These are phyloP conservation scores for Aurelia aurita complex sp. Pacific DNA, from an alignment of 30 jellyfish, hydroid and myxozoan genomes.

Conservation along the genomic window DNA sequence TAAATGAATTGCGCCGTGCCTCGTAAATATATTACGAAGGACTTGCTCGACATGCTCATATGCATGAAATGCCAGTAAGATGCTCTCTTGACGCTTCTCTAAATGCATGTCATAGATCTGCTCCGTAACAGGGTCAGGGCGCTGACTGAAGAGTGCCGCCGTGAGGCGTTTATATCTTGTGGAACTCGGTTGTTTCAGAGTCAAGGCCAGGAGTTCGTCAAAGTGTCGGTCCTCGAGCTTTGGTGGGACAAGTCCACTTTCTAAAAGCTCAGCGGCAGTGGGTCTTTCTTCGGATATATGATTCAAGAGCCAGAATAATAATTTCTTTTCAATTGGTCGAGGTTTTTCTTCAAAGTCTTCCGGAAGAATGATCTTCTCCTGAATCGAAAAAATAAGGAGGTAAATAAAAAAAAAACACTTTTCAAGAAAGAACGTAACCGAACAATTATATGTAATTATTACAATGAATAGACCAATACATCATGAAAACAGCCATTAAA, in stretches of 20 bases:
- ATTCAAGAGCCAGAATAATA: conserved; percentile 76
- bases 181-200: conserved; percentile 85
- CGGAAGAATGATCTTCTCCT: conserved; percentile 82
- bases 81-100: conserved; percentile 69
- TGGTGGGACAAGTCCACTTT: conserved; percentile 91
- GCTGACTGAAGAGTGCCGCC: conserved; percentile 79
- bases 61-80: conserved; percentile 46
- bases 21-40: conserved; percentile 45
- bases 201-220: conserved; percentile 81
- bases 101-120: conserved; percentile 75
- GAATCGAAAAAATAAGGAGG: too few relatives aligned
- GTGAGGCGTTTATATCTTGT: conserved; percentile 80
- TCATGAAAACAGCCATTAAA: too few relatives aligned
- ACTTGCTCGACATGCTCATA: conserved; percentile 70
- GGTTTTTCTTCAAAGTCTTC: conserved; percentile 77
- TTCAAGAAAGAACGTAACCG: too few relatives aligned
- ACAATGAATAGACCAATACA: too few relatives aligned
- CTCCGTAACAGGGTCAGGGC: conserved; percentile 80
- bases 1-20: conserved; percentile 80
- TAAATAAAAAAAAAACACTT: too few relatives aligned
- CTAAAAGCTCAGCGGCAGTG: conserved; percentile 81
- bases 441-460: too few relatives aligned
- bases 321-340: conserved; percentile 40
- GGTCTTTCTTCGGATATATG: conserved; percentile 92
- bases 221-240: conserved; percentile 88